Evolutionary conservation across 2,888 invertebrate species (phyloP), one percentile per base, ranked within the genome.

Genomic region (Rhogogaster chlorosoma): DNA sequence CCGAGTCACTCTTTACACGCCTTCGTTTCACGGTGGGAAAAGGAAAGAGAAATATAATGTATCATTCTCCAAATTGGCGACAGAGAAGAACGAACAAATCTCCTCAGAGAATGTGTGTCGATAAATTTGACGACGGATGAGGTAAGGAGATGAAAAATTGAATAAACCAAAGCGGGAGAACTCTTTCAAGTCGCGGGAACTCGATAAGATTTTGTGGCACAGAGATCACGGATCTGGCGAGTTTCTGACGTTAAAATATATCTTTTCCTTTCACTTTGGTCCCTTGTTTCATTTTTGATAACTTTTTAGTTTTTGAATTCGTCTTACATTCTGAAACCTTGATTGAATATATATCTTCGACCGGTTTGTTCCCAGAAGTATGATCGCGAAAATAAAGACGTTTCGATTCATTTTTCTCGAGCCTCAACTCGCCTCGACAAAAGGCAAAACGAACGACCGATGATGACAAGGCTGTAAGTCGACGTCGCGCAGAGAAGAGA

Each of bases 401-500:
- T 49, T 49, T 32, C 18, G 22, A 49, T 53, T n/a, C 18, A 10
- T 61, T 38, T 80, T 61, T 38, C 26, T 49, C 45, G 29, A 18
- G 38, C n/a, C 38, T n/a, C 22, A 1, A 61, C 61, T 49, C 22
- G 18, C 22, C 22, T 61, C 29, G 80, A 80, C 80, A 70, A 45
- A 83, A 83, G 83, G 67, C 29, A 36, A 15, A 36, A 29, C 67
- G 67, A 83, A 53, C 53, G 53, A n/a, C 53, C 36, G 67, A 64
- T 18, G 67, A 83, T 83, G 83, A 83, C 83, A 45, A 83, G 83
- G 67, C 83, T 67, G 18, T 67, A 45, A 83, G 83, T 83, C 29
- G 29, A 22, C 67, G 49, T 67, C 45, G 29, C 42, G 83, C 32
- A 45, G 26, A 80, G 38, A 36, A 32, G 77, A 77, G 80, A 78